Evolutionary conservation across 1,140 invertebrate species (phyloP).

Genomic region (Sarcophaga bullata): DNA sequence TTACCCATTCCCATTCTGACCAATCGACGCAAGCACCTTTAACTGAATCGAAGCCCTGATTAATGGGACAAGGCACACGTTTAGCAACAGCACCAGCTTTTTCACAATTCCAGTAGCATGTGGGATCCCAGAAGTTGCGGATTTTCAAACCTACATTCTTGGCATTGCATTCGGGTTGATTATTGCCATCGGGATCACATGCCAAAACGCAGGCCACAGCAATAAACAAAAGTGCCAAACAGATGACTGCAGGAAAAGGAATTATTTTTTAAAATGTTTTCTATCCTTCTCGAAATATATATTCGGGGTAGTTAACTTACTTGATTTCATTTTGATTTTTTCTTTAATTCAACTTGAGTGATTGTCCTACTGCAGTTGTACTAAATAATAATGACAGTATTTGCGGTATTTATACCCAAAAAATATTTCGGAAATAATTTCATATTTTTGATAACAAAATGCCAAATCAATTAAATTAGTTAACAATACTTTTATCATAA

Average conservation of each 20-base stretch:
- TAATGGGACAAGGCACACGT: not conserved
- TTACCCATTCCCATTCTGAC: not conserved
- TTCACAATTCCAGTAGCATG: not conserved
- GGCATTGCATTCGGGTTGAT: not conserved
- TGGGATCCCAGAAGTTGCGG: conserved; percentile 30
- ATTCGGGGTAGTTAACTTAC: not conserved
- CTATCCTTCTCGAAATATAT: not conserved
- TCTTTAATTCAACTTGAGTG: too few species aligned
- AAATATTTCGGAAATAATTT: not conserved
- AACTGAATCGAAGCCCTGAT: not conserved
- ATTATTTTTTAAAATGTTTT: not conserved
- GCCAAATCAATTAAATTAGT: too few species aligned
- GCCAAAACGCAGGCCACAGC: not conserved
- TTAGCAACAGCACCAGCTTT: not conserved
- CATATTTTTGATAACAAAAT: too few species aligned
- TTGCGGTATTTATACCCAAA: not conserved
- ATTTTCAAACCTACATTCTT: not conserved
- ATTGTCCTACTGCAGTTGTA: too few species aligned
- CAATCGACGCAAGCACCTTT: not conserved
- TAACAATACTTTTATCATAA: too few species aligned
- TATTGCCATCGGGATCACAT: conserved; percentile 17
- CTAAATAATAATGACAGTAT: not conserved
- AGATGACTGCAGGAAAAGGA: not conserved
- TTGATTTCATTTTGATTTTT: not conserved
- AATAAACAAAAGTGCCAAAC: conserved; percentile 8